These are phyloP conservation scores for Cyrtonyx montezumae DNA, from an alignment of 2,113 vertebrate species.

Conservation along the genomic window DNA sequence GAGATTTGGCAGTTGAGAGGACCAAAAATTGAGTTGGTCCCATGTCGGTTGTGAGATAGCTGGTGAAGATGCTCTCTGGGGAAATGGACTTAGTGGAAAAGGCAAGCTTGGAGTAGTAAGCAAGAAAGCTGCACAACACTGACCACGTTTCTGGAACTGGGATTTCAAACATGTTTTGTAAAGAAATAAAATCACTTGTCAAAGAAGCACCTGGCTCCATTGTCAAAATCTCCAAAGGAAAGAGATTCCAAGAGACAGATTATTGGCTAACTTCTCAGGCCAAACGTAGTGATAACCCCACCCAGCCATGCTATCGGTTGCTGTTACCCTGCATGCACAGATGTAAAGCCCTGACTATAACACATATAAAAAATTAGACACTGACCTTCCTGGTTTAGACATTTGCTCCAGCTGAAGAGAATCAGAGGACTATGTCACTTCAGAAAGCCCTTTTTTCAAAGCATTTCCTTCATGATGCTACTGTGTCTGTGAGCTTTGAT, in stretches of 20 bases:
- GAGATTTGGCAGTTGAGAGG: neutral
- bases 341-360: neutral
- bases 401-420: neutral
- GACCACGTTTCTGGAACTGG: fast-evolving
- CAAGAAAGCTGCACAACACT: neutral
- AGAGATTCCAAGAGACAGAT: neutral
- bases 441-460: neutral
- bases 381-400: neutral
- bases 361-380: neutral
- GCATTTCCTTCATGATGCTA: neutral
- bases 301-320: neutral
- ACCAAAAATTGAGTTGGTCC: neutral
- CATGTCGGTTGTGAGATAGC: neutral
- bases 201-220: neutral
- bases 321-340: fast-evolving
- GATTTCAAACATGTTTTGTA: neutral
- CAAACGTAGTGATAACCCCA: neutral
- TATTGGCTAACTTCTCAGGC: neutral
- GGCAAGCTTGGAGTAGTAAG: neutral
- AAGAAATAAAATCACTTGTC: neutral
- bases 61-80: neutral
- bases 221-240: neutral
- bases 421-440: neutral
- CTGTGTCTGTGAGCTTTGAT: neutral
- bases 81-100: neutral